Evolutionary conservation across 2,113 vertebrate genomes (phyloP), one percentile per base, ranked within the genome.

Genomic region (Puffinus mauretanicus): DNA sequence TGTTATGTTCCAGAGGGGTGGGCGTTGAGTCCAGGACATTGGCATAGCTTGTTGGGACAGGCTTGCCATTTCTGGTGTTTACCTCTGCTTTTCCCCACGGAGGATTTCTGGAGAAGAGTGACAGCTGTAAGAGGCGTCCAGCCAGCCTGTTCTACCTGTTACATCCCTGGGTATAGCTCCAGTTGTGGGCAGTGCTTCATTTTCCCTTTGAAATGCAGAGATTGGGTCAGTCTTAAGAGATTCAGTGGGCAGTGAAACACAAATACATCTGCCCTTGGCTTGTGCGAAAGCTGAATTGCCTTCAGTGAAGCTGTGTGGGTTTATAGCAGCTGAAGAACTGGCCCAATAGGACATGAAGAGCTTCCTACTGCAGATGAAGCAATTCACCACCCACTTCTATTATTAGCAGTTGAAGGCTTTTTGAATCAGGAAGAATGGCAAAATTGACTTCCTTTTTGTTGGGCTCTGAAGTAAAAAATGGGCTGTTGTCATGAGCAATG

Each of bases 361-460:
- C 91, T 96, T 96, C 96, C 84, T 85, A 88, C 91, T 96, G 96
- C 91, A 83, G 72, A 96, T 86, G 93, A 95, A 97, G 91, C 90
- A 95, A 86, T 81, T 90, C 71, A 69, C 91, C 82, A 84, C 78
- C 73, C 94, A 55, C 71, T 90, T 82, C 97, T 96, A 90, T 97
- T 96, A 80, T 96, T 97, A 96, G 91, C n/a, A 66, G 54, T 11
- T 61, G 71, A 71, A 94, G 60, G 75, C 52, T 94, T 95, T 96
- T 94, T 88, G 86, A 95, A 83, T 95, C 87, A 91, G 93, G 94
- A 96, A 97, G 96, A 93, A 90, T 73, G 60, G 93, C 91, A 96
- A 86, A 92, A 96, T 71, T 77, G 4, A 91, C 91, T 97, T 97
- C 95, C 95, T 96, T 96, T 81, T 93, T 66, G 32, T 80, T 71